A percentile compares a stretch with the other conserved stretches of the same genome.
phyloP scores from a whole-genome alignment of 1,140 invertebrate genomes.

The Drosophila takahashii region DNA sequence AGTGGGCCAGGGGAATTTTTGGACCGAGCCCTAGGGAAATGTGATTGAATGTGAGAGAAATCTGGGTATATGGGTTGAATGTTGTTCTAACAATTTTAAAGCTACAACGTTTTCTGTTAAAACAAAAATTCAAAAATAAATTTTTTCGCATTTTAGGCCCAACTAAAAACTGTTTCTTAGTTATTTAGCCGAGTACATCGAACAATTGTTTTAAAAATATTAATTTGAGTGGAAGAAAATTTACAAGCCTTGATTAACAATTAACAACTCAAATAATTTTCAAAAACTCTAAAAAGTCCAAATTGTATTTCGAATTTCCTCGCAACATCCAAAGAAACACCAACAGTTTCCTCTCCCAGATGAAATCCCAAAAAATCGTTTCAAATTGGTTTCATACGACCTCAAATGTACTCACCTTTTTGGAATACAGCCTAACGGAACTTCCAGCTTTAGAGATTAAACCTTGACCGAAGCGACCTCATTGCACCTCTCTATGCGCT shows the following conservation, averaged over 20 bases:
- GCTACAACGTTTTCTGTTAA: not conserved
- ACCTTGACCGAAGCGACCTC: conserved; percentile 21
- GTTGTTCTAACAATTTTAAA: not conserved
- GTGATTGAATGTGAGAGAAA: conserved; percentile 27
- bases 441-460: conserved; percentile 1
- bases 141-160: no score
- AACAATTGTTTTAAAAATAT: no score
- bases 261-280: no score
- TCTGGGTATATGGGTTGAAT: not conserved
- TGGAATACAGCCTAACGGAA: conserved; percentile 36
- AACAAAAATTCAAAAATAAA: no score
- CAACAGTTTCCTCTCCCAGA: not conserved
- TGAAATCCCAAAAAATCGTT: conserved; percentile 8
- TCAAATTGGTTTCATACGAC: conserved; percentile 20
- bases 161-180: no score
- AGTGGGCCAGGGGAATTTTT: conserved; percentile 33
- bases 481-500: conserved; percentile 38
- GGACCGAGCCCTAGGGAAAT: conserved; percentile 32
- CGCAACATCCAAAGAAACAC: conserved; percentile 1
- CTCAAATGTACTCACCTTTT: conserved; percentile 8
- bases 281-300: not conserved
- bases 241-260: no score
- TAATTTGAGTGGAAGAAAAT: no score
- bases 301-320: no score
- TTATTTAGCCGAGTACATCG: no score